phyloP scores from a whole-genome alignment of 2,797 vertebrate species.

The Hippoglossus hippoglossus region DNA sequence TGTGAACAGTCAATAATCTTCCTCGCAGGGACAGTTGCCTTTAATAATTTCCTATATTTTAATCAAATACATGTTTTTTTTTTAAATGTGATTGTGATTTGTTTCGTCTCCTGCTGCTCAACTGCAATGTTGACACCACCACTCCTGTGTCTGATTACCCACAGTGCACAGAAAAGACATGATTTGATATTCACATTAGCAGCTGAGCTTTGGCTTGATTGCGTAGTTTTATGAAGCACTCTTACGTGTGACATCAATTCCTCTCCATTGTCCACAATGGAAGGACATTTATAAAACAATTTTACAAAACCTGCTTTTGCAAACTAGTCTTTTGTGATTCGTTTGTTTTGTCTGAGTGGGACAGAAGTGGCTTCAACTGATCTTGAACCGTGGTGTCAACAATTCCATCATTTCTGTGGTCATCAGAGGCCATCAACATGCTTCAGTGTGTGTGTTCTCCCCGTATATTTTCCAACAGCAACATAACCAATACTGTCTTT shows the following conservation, averaged over 20 bases:
- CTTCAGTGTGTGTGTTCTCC: too few relatives aligned
- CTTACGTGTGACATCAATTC: not conserved
- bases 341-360: not conserved
- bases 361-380: not conserved
- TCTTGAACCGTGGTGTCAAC: not conserved
- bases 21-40: too few relatives aligned
- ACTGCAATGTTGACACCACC: not conserved
- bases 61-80: too few relatives aligned
- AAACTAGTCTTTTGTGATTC: not conserved
- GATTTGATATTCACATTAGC: not conserved
- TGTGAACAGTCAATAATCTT: too few relatives aligned
- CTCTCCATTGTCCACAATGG: not conserved
- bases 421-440: too few relatives aligned
- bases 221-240: not conserved
- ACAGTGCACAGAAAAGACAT: not conserved
- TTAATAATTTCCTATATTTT: too few relatives aligned
- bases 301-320: slow-evolving; percentile 3
- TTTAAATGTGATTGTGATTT: too few relatives aligned
- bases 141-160: not conserved
- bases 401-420: not conserved
- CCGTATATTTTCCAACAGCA: not conserved
- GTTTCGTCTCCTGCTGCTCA: not conserved
- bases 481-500: not conserved
- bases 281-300: not conserved
- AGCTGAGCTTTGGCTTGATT: not conserved